These are phyloP conservation scores for Drosophila punjabiensis DNA, from an alignment of 1,140 invertebrate species.

Conservation along the genomic window DNA sequence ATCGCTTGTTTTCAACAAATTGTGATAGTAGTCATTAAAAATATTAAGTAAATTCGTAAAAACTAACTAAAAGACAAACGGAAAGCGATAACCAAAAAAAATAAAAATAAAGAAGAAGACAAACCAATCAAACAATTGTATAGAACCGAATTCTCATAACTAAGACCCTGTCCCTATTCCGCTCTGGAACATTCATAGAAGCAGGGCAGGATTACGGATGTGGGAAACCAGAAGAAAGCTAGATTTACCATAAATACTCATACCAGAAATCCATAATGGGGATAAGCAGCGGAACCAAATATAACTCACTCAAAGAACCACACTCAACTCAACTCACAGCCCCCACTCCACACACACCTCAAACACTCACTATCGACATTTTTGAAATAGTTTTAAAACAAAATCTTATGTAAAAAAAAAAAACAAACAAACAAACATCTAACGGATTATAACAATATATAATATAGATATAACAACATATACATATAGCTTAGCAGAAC, in stretches of 20 bases:
- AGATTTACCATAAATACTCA: slow-evolving; percentile 40
- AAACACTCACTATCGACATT: slow-evolving; percentile 52
- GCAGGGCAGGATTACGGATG: slow-evolving; percentile 5
- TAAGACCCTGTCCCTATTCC: neutral
- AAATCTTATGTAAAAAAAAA: slow-evolving; percentile 60
- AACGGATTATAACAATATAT: slow-evolving; percentile 66
- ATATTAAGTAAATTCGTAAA: slow-evolving; percentile 79
- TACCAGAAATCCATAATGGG: slow-evolving; percentile 34
- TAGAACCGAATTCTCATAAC: slow-evolving; percentile 34
- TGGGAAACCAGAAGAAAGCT: slow-evolving; percentile 23
- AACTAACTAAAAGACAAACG: slow-evolving; percentile 55
- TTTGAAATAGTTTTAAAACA: slow-evolving; percentile 73
- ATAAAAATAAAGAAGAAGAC: slow-evolving; percentile 7
- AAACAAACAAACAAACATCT: slow-evolving; percentile 50
- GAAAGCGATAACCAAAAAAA: slow-evolving; percentile 22
- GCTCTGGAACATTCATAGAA: slow-evolving; percentile 23
- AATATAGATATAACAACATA: slow-evolving; percentile 51
- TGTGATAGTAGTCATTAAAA: slow-evolving; percentile 84
- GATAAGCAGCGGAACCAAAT: slow-evolving; percentile 47
- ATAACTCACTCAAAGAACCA: slow-evolving; percentile 4
- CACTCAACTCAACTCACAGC: slow-evolving; percentile 18
- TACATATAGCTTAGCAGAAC: slow-evolving; percentile 79
- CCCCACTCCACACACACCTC: slow-evolving; percentile 20
- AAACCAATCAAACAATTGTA: slow-evolving; percentile 47
- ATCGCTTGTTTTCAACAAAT: slow-evolving; percentile 80